These are phyloP conservation scores for Chinchilla lanigera DNA, from an alignment of 2,113 vertebrate species.

Conservation along the genomic window DNA sequence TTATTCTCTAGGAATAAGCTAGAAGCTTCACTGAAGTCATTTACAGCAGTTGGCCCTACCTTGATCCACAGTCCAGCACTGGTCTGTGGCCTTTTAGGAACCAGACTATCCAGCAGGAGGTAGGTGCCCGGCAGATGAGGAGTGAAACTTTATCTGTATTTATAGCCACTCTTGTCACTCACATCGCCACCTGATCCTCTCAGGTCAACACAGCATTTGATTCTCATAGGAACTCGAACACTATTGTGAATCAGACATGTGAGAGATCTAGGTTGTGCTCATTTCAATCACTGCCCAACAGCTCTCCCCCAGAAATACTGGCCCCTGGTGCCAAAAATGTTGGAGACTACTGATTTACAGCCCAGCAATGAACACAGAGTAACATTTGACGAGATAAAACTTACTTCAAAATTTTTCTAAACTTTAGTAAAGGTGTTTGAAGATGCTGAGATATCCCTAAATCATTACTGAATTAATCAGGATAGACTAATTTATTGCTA, in stretches of 20 bases:
- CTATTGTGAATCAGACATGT: not conserved
- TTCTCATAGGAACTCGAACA: not conserved
- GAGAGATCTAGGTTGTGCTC: not conserved
- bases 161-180: not conserved
- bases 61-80: not conserved
- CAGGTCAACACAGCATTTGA: not conserved
- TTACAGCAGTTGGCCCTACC: not conserved
- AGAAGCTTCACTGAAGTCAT: not conserved
- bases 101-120: not conserved
- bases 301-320: not conserved
- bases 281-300: not conserved
- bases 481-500: not conserved
- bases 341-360: not conserved
- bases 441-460: not conserved
- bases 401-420: not conserved
- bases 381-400: not conserved
- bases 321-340: not conserved
- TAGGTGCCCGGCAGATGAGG: not conserved
- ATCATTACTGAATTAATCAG: not conserved
- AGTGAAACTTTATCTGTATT: not conserved
- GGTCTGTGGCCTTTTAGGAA: not conserved
- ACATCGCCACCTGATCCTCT: not conserved
- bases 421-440: not conserved
- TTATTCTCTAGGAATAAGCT: not conserved
- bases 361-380: not conserved